Evolutionary conservation across 1,140 invertebrate genomes (phyloP).

Genomic region (Camponotus pennsylvanicus): DNA sequence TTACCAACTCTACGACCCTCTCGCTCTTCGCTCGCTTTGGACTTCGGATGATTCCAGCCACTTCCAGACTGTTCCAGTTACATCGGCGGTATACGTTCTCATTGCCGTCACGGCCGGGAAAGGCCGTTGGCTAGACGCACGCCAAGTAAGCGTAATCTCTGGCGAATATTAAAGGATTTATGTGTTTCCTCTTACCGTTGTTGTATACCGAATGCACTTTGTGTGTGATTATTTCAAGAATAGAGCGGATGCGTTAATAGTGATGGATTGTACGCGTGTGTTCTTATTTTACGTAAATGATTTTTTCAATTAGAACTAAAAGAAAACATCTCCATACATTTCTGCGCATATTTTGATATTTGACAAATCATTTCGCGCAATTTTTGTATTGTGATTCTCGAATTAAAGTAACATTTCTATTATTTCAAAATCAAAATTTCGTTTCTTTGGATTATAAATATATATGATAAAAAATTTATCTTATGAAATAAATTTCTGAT

Average conservation of each 20-base stretch:
- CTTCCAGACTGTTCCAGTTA: conserved; percentile 81
- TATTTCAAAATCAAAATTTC: background rate
- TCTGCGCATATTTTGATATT: background rate
- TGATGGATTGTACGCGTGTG: conserved; percentile 18
- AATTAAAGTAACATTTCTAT: background rate
- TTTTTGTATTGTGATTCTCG: background rate
- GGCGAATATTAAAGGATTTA: conserved; percentile 38
- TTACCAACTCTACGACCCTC: conserved; percentile 84
- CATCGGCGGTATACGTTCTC: conserved; percentile 69
- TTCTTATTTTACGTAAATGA: conserved; percentile 38
- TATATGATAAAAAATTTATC: background rate
- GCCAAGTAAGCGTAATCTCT: conserved; percentile 50
- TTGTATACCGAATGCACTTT: conserved; percentile 39
- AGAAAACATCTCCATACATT: background rate
- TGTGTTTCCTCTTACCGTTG: conserved; percentile 54
- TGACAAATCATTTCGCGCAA: background rate
- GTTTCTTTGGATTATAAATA: background rate
- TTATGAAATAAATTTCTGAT: background rate
- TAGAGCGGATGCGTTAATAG: conserved; percentile 36
- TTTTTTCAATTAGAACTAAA: background rate
- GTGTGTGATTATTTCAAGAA: conserved; percentile 58
- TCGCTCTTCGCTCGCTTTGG: conserved; percentile 77
- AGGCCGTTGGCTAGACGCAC: conserved; percentile 51
- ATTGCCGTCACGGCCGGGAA: conserved; percentile 60
- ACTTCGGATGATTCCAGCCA: conserved; percentile 79